Evolutionary conservation across 2,113 vertebrate species (phyloP).

Genomic region (Crocuta crocuta): DNA sequence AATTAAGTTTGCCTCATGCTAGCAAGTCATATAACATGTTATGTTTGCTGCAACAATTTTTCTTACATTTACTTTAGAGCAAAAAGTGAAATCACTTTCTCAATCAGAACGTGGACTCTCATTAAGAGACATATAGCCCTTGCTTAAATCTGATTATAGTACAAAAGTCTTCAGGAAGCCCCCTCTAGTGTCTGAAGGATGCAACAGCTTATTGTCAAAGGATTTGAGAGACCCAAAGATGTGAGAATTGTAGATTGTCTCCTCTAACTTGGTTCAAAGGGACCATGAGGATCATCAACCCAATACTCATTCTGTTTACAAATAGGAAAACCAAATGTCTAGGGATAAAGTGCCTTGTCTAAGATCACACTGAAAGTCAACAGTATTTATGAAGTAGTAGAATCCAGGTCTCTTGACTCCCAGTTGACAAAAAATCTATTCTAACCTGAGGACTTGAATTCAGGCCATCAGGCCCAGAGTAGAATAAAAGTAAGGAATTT

Average conservation of each 20-base stretch:
- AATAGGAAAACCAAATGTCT: background rate
- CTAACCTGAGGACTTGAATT: background rate
- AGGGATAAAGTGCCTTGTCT: background rate
- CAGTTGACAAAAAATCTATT: background rate
- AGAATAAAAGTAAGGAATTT: background rate
- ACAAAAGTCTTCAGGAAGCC: constrained; percentile 74
- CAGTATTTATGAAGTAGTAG: background rate
- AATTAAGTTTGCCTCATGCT: background rate
- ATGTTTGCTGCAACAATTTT: background rate
- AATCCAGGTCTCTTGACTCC: background rate
- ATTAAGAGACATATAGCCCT: background rate
- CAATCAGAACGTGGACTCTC: background rate
- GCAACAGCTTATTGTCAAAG: background rate
- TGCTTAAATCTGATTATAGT: background rate
- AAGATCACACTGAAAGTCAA: background rate
- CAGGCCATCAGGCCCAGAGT: background rate
- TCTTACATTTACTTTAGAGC: background rate
- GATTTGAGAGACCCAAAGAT: background rate
- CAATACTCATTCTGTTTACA: background rate
- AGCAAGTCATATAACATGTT: background rate
- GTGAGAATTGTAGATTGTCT: background rate
- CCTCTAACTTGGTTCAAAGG: background rate
- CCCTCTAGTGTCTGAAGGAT: constrained; percentile 78
- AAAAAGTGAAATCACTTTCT: background rate
- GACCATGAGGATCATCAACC: background rate